Evolutionary conservation across 2,113 vertebrate genomes (phyloP), one percentile per base, ranked within the genome.

Genomic region (Erythrolamprus reginae): DNA sequence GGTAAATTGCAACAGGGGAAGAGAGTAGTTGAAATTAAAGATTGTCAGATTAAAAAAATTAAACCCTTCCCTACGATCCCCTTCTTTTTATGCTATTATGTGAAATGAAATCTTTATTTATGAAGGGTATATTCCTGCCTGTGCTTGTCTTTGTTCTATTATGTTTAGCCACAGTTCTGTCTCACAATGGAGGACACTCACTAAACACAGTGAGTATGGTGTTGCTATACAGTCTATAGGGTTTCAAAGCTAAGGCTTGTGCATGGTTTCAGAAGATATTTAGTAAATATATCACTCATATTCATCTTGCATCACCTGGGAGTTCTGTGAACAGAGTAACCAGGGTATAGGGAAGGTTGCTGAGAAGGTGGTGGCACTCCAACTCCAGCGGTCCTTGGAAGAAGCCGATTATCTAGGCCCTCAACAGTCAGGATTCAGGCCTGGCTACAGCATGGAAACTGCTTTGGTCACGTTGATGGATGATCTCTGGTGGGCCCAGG

Each of bases 41-140:
- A 90, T 89, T 91, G 65, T 15, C 50, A 87, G 10, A 90, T 88
- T 19, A 38, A 85, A 88, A 48, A 91, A 95, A 38, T 33, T n/a
- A n/a, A n/a, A n/a, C 5, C 17, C 0, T 0, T 38, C 56, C 88
- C 90, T 89, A 3, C 1, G 89, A 82, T 89, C 2, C 2, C 3
- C 6, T 61, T 24, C 15, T 38, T 42, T 1, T 19, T 28, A 12
- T 8, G 5, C 26, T 1, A 65, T 94, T 86, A 86, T 5, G 87
- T 88, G 50, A 53, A 86, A 90, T 61, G 82, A 90, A 92, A 92
- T 3, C 85, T 86, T 91, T 55, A 55, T n/a, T 24, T 91, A 21
- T 53, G 33, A 3, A 0, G 55, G 0, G 83, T 56, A 52, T 21
- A 50, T 92, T 12, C 10, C 1, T 2, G 48, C 89, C 88, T 90